Conservation (phyloP, 2,888 invertebrate genomes). For the Pomacea canaliculata region DNA sequence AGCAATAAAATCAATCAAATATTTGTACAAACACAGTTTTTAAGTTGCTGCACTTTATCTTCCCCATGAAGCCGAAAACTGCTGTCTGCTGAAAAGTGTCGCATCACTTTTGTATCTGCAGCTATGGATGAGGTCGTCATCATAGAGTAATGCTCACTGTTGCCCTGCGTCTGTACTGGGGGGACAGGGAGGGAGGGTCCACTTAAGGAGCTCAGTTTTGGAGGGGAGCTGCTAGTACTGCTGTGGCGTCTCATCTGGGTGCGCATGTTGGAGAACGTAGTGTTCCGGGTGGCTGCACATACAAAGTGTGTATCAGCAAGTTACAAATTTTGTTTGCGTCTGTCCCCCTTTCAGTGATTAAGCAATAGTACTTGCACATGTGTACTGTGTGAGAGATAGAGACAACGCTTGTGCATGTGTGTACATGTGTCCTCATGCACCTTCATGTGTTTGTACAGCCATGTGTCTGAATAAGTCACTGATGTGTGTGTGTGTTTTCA, state of each 20-base stretch:
- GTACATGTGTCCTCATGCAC: too few relatives aligned
- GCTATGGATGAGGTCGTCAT: slow-evolving; percentile 38
- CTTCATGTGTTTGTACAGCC: too few relatives aligned
- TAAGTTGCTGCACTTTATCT: slow-evolving; percentile 54
- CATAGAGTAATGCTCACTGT: slow-evolving; percentile 38
- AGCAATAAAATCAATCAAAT: neutral
- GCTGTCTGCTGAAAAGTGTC: slow-evolving; percentile 47
- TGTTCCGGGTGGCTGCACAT: slow-evolving; percentile 14
- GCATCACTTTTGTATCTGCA: slow-evolving; percentile 18
- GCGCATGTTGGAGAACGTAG: slow-evolving; percentile 14
- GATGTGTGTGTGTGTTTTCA: too few relatives aligned
- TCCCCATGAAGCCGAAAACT: slow-evolving; percentile 41
- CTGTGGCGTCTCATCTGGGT: slow-evolving; percentile 16
- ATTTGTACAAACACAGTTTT: slow-evolving; percentile 32
- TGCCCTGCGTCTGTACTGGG: neutral
- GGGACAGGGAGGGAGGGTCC: too few relatives aligned
- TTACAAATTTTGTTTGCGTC: too few relatives aligned
- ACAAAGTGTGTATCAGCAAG: neutral
- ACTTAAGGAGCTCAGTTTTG: slow-evolving; percentile 1
- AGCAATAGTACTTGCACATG: too few relatives aligned
- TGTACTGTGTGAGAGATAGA: too few relatives aligned
- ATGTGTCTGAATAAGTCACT: too few relatives aligned
- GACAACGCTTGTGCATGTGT: too few relatives aligned
- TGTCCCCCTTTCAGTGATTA: too few relatives aligned
- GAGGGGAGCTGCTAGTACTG: slow-evolving; percentile 8